A percentile compares a stretch with the other conserved stretches of the same genome.
phyloP scores from a whole-genome alignment of 2,888 invertebrate genomes.

The Cordylochernes scorpioides region DNA sequence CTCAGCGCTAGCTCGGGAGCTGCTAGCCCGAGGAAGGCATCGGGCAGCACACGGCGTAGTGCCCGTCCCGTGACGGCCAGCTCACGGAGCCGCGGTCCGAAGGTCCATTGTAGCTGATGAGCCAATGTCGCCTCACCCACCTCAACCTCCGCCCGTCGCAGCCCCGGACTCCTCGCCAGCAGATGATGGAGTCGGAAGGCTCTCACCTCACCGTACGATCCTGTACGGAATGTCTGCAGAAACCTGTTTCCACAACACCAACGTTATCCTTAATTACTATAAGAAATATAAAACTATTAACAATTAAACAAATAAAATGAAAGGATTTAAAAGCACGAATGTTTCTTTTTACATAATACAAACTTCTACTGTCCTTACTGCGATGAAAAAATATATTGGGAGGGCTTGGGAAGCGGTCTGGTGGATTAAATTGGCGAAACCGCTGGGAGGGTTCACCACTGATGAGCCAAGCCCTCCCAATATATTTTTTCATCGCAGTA shows the following conservation, averaged over 20 bases:
- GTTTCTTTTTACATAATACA: too few species aligned
- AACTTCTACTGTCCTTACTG: too few species aligned
- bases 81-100: slow-evolving; percentile 47
- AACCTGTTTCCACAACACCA: slow-evolving; percentile 6
- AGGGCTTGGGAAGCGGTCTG: too few species aligned
- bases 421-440: too few species aligned
- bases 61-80: slow-evolving; percentile 49
- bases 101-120: slow-evolving; percentile 44
- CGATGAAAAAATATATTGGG: too few species aligned
- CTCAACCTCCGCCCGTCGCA: slow-evolving; percentile 27
- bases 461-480: too few species aligned
- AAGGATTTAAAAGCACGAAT: too few species aligned
- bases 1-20: slow-evolving; percentile 46
- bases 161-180: slow-evolving; percentile 10
- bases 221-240: slow-evolving; percentile 12
- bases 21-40: slow-evolving; percentile 33
- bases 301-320: too few species aligned
- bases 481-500: too few species aligned
- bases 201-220: slow-evolving; percentile 14
- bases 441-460: too few species aligned
- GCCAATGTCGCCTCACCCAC: slow-evolving; percentile 44
- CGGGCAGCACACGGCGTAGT: slow-evolving; percentile 42
- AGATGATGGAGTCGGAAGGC: slow-evolving; percentile 15
- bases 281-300: neutral
- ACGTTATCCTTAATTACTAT: neutral